A percentile compares a stretch with the other conserved stretches of the same genome.
phyloP scores from a whole-genome alignment of 2,888 invertebrate species.

The Phyllotreta striolata region DNA sequence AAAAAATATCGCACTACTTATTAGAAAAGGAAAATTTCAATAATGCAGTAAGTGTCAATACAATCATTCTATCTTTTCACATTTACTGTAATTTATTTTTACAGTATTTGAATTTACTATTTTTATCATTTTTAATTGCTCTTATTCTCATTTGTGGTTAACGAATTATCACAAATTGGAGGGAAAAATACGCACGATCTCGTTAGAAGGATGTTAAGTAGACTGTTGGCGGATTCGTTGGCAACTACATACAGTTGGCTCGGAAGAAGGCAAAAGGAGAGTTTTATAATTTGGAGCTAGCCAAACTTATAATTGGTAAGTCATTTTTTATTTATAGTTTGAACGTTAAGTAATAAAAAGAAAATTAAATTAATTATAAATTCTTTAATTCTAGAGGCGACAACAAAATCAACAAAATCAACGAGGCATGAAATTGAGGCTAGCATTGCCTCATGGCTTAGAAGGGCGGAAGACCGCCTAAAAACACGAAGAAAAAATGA shows the following conservation, averaged over 20 bases:
- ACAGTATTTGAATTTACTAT: too few species aligned
- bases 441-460: conserved; percentile 2
- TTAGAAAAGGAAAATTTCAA: conserved; percentile 15
- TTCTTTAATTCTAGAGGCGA: conserved; percentile 1
- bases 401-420: too few species aligned
- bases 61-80: conserved; percentile 12
- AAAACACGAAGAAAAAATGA: neutral
- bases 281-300: conserved; percentile 15
- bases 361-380: neutral
- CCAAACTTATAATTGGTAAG: conserved; percentile 17
- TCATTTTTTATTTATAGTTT: conserved; percentile 6
- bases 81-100: neutral
- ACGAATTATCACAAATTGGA: conserved; percentile 9
- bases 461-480: conserved; percentile 6
- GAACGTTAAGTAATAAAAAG: neutral
- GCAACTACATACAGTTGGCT: conserved; percentile 16
- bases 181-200: conserved; percentile 14
- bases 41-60: conserved; percentile 3
- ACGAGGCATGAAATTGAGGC: neutral
- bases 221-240: neutral
- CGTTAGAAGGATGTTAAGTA: conserved; percentile 9
- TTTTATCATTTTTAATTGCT: neutral
- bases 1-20: conserved; percentile 11
- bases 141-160: conserved; percentile 7
- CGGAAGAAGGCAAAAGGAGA: conserved; percentile 6